These are phyloP conservation scores for Masticophis lateralis DNA, from an alignment of 2,797 vertebrate genomes.

Conservation along the genomic window DNA sequence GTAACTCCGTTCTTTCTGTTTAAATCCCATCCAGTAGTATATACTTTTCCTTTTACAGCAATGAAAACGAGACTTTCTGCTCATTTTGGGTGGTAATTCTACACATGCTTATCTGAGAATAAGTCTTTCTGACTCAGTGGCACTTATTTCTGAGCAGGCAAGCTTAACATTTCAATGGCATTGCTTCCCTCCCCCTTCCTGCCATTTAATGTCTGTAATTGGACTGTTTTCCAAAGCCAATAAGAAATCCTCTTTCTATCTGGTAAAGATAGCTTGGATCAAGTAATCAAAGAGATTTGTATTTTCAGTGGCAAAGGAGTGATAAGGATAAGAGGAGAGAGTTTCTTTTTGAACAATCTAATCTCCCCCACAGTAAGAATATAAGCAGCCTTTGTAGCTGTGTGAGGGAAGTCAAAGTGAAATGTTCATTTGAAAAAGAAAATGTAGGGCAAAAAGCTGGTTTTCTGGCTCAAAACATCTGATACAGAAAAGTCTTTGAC, in stretches of 20 bases:
- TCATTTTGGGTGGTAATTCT: background rate
- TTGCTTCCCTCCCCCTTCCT: background rate
- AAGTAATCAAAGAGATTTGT: slow-evolving; percentile 45
- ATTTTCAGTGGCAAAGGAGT: slow-evolving; percentile 26
- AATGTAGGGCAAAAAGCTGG: background rate
- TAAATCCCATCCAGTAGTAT: background rate
- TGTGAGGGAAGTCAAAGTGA: slow-evolving; percentile 18
- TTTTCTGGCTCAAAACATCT: background rate
- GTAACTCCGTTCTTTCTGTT: background rate
- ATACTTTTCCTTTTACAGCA: background rate
- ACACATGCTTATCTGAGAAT: background rate
- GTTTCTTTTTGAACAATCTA: slow-evolving; percentile 27
- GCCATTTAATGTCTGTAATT: slow-evolving; percentile 31
- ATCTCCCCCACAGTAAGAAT: slow-evolving; percentile 48
- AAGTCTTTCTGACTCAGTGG: background rate
- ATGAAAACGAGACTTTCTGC: background rate
- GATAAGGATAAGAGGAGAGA: slow-evolving; percentile 28
- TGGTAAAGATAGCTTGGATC: slow-evolving; percentile 34
- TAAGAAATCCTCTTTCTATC: slow-evolving; percentile 28
- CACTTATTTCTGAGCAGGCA: background rate
- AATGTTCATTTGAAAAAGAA: background rate
- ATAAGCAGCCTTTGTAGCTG: background rate
- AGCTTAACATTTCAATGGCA: background rate
- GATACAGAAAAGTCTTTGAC: background rate
- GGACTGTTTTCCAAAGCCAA: slow-evolving; percentile 1